Evolutionary conservation across 2,888 invertebrate genomes (phyloP), one percentile per base, ranked within the genome.

Genomic region (Creontiades dilutus): DNA sequence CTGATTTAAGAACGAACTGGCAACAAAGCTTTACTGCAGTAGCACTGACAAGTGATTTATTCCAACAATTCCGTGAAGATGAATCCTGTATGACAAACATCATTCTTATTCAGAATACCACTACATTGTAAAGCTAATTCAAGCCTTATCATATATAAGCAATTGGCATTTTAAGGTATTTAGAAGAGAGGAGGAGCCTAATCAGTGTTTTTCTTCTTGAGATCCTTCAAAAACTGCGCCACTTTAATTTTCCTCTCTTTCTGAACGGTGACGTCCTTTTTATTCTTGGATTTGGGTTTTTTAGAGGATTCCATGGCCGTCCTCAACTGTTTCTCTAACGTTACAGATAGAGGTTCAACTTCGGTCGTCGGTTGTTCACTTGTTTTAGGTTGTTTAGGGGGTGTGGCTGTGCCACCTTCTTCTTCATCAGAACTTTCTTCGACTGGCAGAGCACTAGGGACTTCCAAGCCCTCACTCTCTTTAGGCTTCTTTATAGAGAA

Each of bases 401-500:
- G 84, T 11, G 90, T 78, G 5, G 28, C 7, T 5, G 75, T 19
- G n/a, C 16, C 82, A 14, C 86, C 78, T 28, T 91, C 91, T 37
- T 91, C 91, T 19, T 91, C 91, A 16, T 91, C 91, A 9, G 91
- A 90, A 78, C 90, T 91, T 57, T 91, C 91, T 76, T 91, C 91
- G 92, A 96, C 94, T 0, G 96, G 96, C 61, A 97, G 92, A 0
- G 96, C 96, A 87, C 96, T 96, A 93, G 96, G 97, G 4, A 96
- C 94, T 0, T 96, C 93, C 0, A 95, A 94, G 0, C 94, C 94
- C 82, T 96, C 95, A 0, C 95, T 95, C 90, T 96, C 97, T 93
- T 97, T 97, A 0, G 96, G 94, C 93, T 97, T 97, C 92, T 96
- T 96, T 75, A 97, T 97, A 0, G 97, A 97, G 93, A 97, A 98